Evolutionary conservation across 2,888 invertebrate genomes (phyloP).

Genomic region (Megalurothrips usitatus): DNA sequence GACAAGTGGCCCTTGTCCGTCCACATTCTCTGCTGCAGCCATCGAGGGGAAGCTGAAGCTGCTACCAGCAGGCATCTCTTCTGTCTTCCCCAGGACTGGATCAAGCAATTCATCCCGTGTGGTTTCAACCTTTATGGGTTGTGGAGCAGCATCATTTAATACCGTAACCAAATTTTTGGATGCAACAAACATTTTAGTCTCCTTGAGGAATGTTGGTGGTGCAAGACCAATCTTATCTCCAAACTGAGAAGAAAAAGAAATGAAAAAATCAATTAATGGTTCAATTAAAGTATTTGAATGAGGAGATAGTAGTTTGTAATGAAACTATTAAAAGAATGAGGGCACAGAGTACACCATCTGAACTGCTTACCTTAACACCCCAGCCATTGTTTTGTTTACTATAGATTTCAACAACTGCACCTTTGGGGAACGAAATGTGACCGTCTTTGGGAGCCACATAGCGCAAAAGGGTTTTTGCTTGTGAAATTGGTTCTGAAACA

Average conservation of each 20-base stretch:
- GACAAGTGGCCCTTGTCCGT: background rate
- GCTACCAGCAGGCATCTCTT: background rate
- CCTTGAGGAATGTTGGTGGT: background rate
- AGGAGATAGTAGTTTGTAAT: background rate
- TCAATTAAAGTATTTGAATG: too few species aligned
- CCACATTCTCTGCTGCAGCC: background rate
- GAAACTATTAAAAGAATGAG: background rate
- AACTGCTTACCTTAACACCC: background rate
- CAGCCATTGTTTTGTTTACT: background rate
- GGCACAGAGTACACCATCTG: background rate
- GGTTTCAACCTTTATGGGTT: background rate
- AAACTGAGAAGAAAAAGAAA: background rate
- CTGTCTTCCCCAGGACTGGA: background rate
- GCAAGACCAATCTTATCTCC: background rate
- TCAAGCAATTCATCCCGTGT: background rate
- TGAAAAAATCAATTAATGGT: background rate
- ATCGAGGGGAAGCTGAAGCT: background rate
- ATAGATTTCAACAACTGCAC: background rate
- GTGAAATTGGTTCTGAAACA: background rate
- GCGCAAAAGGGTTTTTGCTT: background rate
- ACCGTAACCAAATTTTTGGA: background rate
- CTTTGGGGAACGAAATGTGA: background rate
- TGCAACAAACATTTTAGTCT: background rate
- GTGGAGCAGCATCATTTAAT: background rate
- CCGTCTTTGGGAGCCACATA: background rate